phyloP scores from a whole-genome alignment of 2,113 vertebrate genomes.

The Carettochelys insculpta region DNA sequence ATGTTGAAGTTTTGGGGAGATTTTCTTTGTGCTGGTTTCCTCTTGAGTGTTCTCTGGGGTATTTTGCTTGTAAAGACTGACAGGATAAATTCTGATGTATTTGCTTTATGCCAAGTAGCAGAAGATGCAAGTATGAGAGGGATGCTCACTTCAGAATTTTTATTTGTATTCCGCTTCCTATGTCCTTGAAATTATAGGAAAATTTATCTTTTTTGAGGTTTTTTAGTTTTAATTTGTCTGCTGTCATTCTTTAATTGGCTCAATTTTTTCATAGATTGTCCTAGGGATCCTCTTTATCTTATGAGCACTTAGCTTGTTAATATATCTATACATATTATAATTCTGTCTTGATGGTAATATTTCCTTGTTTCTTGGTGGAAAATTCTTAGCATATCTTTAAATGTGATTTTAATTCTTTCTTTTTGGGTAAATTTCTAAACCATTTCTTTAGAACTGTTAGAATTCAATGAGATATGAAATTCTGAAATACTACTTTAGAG shows the following conservation, averaged over 20 bases:
- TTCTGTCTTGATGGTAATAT: not conserved
- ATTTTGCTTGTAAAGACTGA: not conserved
- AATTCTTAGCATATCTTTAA: not conserved
- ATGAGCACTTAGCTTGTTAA: not conserved
- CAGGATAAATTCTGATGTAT: not conserved
- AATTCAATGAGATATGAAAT: not conserved
- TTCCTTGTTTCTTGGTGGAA: not conserved
- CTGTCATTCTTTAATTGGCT: not conserved
- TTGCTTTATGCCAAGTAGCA: not conserved
- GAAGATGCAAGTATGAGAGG: not conserved
- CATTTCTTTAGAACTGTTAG: not conserved
- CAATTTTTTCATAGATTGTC: not conserved
- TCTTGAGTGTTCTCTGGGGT: not conserved
- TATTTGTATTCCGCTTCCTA: not conserved
- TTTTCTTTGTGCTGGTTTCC: not conserved
- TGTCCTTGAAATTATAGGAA: not conserved
- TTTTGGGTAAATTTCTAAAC: not conserved
- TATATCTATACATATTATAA: not conserved
- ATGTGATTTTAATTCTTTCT: not conserved
- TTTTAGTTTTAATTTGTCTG: not conserved
- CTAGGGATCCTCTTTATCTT: not conserved
- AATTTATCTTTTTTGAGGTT: not conserved
- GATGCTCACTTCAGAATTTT: not conserved
- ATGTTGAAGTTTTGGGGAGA: not conserved
- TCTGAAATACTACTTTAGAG: not conserved